Evolutionary conservation across 2,113 vertebrate species (phyloP).

Genomic region (Bos indicus): DNA sequence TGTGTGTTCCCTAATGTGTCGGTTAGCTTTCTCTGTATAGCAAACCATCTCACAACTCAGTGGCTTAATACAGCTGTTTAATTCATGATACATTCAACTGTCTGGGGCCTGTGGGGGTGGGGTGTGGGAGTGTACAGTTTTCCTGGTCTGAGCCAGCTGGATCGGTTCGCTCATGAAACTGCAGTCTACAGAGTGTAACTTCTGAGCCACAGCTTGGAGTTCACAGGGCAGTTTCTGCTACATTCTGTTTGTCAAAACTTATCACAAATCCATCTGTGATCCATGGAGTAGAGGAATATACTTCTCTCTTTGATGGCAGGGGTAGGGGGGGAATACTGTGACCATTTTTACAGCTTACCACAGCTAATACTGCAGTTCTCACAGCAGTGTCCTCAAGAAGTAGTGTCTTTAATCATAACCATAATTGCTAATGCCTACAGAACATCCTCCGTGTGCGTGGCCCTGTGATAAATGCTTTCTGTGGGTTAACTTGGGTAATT

Average conservation of each 20-base stretch:
- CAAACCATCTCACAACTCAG: background rate
- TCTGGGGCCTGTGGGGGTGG: fast-evolving
- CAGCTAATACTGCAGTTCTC: background rate
- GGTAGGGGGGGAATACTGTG: fast-evolving
- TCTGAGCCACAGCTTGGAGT: background rate
- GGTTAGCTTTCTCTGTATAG: background rate
- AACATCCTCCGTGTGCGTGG: fast-evolving
- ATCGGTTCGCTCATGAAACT: background rate
- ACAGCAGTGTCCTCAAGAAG: background rate
- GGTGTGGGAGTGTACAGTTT: background rate
- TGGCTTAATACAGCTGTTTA: background rate
- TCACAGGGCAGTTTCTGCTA: background rate
- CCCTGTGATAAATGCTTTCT: background rate
- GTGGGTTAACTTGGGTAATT: background rate
- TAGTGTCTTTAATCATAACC: background rate
- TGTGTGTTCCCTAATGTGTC: background rate
- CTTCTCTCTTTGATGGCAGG: background rate
- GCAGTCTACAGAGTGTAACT: fast-evolving
- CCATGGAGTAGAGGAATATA: background rate
- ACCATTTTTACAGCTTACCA: background rate
- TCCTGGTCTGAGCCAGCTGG: background rate
- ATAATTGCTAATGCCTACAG: background rate
- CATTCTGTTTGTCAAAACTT: background rate
- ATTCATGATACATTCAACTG: background rate
- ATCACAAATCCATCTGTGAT: background rate